A percentile compares a stretch with the other conserved stretches of the same genome.
Conservation (phyloP, 2,797 vertebrate genomes). For the Phyllotis vaccarum region DNA sequence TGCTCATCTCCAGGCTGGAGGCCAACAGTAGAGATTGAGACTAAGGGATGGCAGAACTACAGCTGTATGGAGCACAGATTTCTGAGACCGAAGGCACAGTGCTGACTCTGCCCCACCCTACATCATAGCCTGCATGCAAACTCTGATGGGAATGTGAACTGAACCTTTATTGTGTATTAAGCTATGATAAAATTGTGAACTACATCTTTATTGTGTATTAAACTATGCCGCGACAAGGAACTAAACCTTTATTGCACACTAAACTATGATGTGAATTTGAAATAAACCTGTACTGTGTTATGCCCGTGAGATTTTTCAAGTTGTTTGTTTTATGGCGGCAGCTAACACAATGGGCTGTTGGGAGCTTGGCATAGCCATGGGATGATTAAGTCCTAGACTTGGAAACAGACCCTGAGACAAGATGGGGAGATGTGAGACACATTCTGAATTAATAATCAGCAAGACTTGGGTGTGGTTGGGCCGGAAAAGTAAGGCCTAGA, state of each 20-base stretch:
- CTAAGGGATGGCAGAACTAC: fast-evolving
- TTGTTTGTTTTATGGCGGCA: background rate
- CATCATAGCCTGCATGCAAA: background rate
- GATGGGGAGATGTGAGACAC: background rate
- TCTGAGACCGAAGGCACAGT: background rate
- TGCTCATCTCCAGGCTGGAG: background rate
- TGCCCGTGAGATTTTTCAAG: background rate
- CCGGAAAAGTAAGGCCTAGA: background rate
- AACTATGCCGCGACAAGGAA: background rate
- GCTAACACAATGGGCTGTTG: background rate
- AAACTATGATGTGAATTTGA: background rate
- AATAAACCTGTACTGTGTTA: background rate
- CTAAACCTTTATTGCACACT: background rate
- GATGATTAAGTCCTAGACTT: background rate
- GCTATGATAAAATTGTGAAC: background rate
- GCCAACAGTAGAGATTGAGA: background rate
- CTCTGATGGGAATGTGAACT: background rate
- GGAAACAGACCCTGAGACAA: background rate
- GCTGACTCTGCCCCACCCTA: background rate
- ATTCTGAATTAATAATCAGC: background rate
- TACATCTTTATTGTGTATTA: background rate
- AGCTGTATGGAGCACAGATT: background rate
- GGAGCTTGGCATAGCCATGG: background rate
- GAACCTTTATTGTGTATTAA: slow-evolving; percentile 3
- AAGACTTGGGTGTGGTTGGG: background rate